These are phyloP conservation scores for Sciaenops ocellatus DNA, from an alignment of 2,797 vertebrate genomes.

Conservation along the genomic window DNA sequence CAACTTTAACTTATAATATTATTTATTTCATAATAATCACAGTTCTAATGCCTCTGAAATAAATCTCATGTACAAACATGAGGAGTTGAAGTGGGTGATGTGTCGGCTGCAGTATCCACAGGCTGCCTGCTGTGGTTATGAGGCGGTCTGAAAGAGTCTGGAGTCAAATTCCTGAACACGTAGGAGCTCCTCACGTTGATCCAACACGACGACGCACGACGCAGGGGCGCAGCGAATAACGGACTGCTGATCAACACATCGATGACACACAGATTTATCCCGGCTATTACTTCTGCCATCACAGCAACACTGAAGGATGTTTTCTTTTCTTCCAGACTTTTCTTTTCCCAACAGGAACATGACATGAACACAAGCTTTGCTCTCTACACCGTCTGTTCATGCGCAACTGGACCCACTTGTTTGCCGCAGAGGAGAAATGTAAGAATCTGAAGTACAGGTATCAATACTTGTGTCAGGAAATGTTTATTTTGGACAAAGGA, in stretches of 20 bases:
- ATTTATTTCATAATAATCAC: neutral
- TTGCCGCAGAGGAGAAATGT: constrained; percentile 29
- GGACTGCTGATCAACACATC: constrained; percentile 47
- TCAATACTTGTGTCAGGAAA: constrained; percentile 12
- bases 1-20: neutral
- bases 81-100: neutral
- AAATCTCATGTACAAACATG: neutral
- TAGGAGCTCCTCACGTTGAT: constrained; percentile 70
- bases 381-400: constrained; percentile 6
- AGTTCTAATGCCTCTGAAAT: neutral
- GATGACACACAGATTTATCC: constrained; percentile 2
- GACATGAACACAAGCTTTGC: constrained; percentile 11
- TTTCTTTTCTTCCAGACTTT: neutral
- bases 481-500: constrained; percentile 13
- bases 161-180: constrained; percentile 85
- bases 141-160: constrained; percentile 69
- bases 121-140: constrained; percentile 35
- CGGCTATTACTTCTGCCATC: neutral
- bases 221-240: constrained; percentile 62
- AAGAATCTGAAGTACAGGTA: neutral
- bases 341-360: neutral
- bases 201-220: constrained; percentile 54
- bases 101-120: constrained; percentile 2
- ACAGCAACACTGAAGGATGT: neutral
- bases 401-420: constrained; percentile 44